Conservation (phyloP, 2,888 invertebrate species). For the Psococerastis gibbosa region DNA sequence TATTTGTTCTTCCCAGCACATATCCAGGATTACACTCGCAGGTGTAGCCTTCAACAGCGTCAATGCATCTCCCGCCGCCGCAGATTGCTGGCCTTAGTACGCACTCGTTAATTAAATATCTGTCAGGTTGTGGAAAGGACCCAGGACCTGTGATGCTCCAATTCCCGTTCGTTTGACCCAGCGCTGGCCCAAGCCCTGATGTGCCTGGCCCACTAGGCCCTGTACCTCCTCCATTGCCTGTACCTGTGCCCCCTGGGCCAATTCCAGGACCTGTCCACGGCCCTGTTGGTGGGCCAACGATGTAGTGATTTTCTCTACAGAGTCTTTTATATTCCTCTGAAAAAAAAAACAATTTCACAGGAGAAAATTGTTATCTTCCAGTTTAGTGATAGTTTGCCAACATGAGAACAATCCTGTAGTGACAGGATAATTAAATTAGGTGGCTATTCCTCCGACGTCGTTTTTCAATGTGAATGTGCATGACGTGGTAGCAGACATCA, state of each 20-base stretch:
- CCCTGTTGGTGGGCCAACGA: too few relatives aligned
- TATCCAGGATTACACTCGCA: constrained; percentile 62
- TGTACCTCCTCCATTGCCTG: background rate
- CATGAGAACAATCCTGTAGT: too few relatives aligned
- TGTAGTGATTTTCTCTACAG: constrained; percentile 25
- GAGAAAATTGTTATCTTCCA: background rate
- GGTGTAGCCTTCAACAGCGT: constrained; percentile 53
- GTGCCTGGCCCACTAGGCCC: background rate
- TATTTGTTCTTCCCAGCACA: constrained; percentile 26
- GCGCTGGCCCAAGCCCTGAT: too few relatives aligned
- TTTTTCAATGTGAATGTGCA: too few relatives aligned
- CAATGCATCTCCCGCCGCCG: constrained; percentile 46
- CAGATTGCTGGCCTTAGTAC: constrained; percentile 55
- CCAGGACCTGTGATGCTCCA: background rate
- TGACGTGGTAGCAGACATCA: too few relatives aligned
- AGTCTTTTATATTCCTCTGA: constrained; percentile 40
- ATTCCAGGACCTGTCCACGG: background rate
- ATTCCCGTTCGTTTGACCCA: too few relatives aligned
- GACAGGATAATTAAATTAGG: too few relatives aligned
- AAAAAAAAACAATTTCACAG: constrained; percentile 17
- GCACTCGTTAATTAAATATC: constrained; percentile 47
- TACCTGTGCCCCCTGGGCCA: constrained; percentile 5
- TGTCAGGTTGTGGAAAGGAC: background rate
- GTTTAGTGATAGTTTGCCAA: background rate
- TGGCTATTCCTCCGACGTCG: too few relatives aligned